phyloP scores from a whole-genome alignment of 2,797 vertebrate species.

The Scarus forsteni region DNA sequence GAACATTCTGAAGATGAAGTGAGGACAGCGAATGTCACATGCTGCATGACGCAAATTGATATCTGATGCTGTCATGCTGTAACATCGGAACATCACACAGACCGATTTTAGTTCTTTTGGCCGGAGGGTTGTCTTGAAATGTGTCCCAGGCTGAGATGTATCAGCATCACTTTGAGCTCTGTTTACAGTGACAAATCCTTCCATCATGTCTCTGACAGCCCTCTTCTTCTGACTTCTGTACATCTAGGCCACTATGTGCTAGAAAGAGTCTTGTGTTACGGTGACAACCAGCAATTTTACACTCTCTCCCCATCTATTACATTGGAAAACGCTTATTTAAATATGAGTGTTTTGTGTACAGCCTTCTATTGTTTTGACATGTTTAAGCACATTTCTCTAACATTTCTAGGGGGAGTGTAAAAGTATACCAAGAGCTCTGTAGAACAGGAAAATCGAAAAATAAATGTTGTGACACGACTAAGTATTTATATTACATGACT shows the following conservation, averaged over 20 bases:
- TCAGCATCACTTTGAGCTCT: conserved; percentile 2
- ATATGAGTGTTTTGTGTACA: neutral
- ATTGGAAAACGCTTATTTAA: neutral
- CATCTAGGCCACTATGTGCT: neutral
- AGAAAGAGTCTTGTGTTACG: neutral
- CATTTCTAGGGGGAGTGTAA: neutral
- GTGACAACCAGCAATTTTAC: conserved; percentile 1
- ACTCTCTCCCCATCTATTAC: neutral
- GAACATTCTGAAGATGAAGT: too few species aligned
- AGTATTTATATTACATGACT: neutral
- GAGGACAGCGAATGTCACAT: too few species aligned
- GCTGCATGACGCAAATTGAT: too few species aligned
- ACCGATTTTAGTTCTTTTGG: neutral
- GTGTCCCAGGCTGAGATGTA: neutral
- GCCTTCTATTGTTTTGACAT: neutral
- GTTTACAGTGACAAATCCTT: conserved; percentile 7
- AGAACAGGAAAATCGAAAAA: neutral
- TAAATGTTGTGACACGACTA: neutral
- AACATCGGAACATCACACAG: too few species aligned
- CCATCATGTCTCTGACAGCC: conserved; percentile 1
- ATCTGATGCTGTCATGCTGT: too few species aligned
- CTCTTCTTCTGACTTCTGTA: conserved; percentile 15
- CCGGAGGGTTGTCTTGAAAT: neutral
- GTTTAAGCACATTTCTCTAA: neutral
- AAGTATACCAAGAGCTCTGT: neutral